Conservation (phyloP, 1,140 invertebrate genomes). For the Drosophila bifasciata region DNA sequence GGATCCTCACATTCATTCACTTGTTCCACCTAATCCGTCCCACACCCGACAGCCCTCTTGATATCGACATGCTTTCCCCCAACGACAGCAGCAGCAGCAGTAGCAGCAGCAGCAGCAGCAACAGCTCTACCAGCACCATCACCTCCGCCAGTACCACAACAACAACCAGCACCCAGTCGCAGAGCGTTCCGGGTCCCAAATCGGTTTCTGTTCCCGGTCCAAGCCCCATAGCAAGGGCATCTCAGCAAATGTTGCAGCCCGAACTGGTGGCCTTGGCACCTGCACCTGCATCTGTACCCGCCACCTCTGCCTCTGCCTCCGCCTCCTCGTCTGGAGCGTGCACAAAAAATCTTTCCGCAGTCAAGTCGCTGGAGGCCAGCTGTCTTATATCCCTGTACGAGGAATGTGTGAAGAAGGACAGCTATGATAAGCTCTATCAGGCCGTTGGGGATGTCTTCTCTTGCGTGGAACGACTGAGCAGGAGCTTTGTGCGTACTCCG, state of each 20-base stretch:
- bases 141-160: conserved; percentile 64
- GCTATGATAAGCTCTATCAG: conserved; percentile 88
- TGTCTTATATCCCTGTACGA: conserved; percentile 88
- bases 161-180: conserved; percentile 63
- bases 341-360: conserved; percentile 56
- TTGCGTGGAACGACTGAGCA: conserved; percentile 88
- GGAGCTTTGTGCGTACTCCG: conserved; percentile 84
- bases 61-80: conserved; percentile 73
- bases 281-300: neutral
- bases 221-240: too few relatives aligned
- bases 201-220: too few relatives aligned
- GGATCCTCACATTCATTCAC: neutral
- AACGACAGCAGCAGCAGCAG: conserved; percentile 68
- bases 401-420: conserved; percentile 86
- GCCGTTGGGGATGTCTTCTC: conserved; percentile 90
- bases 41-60: conserved; percentile 48
- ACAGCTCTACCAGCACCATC: conserved; percentile 47
- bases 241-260: too few relatives aligned
- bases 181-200: conserved; percentile 18
- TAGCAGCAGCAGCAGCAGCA: conserved; percentile 56
- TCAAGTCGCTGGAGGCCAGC: conserved; percentile 88
- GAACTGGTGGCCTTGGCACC: conserved; percentile 2
- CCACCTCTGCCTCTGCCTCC: neutral
- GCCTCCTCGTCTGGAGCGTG: conserved; percentile 33
- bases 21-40: neutral